Base-by-base conservation (phyloP, 2,797 vertebrate species). In the Acipenser oxyrinchus region DNA sequence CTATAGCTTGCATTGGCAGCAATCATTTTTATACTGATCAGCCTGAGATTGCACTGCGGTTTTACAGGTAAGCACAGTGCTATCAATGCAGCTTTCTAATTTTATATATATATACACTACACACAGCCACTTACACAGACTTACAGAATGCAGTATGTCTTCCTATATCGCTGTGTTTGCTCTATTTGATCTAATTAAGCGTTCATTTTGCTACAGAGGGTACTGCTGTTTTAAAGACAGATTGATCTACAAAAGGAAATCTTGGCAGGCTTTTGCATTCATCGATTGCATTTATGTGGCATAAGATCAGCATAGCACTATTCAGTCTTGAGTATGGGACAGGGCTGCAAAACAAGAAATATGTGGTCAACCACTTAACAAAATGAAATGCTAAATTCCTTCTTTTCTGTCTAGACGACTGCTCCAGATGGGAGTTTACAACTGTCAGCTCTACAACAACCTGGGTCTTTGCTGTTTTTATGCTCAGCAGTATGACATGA, bases 401-500 rank as follows among this genome's bases (percentile, higher is more conserved):
- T 68, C n/a, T 59, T 37, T 37, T 37, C 23, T 37, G 23, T 37
- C 23, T 73, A 99, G 96, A 72, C 94, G 96, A 10, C 89, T 99
- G 59, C 88, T 99, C 70, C 96, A 99, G 85, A 98, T 98, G 95
- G 97, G 97, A 48, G 92, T 99, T 69, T 97, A 97, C 76, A 98
- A 96, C 84, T 96, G 95, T 81, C 94, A 96, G 66, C 92, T 99
- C 69, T 96, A 96, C 75, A 99, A 98, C 89, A 99, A 99, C 81
- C 87, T 99, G 81, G 97, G 95, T 12, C 89, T 99, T 70, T 98
- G 95, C 75, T 99, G 97, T 86, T 99, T 98, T 83, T 98, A 94
- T 8, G 96, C 96, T 58, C 97, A 99, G 86, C 97, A 99, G 80
- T 99, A 97, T n/a, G 97, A 99, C 77, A 95, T 99, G 95, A 95